phyloP scores from a whole-genome alignment of 2,113 vertebrate species.

The Orthonyx spaldingii region DNA sequence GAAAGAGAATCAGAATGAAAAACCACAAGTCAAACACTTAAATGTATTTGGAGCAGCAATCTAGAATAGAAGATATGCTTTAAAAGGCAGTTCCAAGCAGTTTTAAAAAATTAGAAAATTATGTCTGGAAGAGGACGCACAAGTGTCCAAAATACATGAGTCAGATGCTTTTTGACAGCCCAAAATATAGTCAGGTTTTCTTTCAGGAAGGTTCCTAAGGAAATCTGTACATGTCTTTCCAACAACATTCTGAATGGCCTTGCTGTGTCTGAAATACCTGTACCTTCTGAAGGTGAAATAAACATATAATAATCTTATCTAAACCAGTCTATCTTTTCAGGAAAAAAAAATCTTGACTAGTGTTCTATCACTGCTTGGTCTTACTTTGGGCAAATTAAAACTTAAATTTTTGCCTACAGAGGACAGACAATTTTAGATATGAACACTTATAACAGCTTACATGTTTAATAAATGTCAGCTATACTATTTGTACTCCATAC shows the following conservation, averaged over 20 bases:
- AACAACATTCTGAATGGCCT: not conserved
- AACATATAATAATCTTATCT: not conserved
- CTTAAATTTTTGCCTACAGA: fast-evolving
- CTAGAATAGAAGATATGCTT: not conserved
- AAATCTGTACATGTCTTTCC: not conserved
- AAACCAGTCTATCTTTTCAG: not conserved
- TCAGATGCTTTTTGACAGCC: not conserved
- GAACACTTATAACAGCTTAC: not conserved
- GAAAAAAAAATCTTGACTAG: not conserved
- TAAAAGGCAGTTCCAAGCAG: not conserved
- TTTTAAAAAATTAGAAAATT: not conserved
- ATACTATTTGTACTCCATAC: not conserved
- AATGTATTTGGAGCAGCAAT: not conserved
- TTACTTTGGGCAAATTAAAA: not conserved
- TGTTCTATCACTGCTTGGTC: not conserved
- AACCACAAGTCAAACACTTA: not conserved
- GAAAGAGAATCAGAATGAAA: not conserved
- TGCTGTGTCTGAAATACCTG: not conserved
- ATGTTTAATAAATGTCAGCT: not conserved
- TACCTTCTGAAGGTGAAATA: not conserved
- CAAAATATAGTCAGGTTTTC: not conserved
- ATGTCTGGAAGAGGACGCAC: not conserved
- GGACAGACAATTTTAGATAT: not conserved
- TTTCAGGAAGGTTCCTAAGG: not conserved
- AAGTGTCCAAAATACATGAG: not conserved